phyloP scores from a whole-genome alignment of 2,113 vertebrate species.

The Oryzias melastigma region DNA sequence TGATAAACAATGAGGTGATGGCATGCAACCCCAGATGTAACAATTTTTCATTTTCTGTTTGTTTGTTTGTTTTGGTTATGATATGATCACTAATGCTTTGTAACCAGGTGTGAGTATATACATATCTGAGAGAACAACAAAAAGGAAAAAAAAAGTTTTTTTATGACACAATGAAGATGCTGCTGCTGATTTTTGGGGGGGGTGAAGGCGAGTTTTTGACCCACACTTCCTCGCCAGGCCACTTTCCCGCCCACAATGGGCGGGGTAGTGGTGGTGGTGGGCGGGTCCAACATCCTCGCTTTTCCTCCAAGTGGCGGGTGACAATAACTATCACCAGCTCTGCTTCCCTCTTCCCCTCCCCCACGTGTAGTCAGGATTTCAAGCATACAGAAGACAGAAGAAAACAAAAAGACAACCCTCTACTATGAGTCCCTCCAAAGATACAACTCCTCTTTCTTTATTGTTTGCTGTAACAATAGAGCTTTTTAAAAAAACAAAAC shows the following conservation, averaged over 20 bases:
- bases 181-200: conserved; percentile 60
- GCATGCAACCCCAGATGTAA: conserved; percentile 83
- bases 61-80: conserved; percentile 70
- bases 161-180: conserved; percentile 64
- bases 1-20: conserved; percentile 79
- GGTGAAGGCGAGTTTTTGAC: conserved; percentile 48
- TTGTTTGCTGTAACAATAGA: conserved; percentile 80
- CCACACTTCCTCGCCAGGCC: conserved; percentile 41
- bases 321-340: conserved; percentile 75
- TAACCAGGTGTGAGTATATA: conserved; percentile 79
- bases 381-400: conserved; percentile 65
- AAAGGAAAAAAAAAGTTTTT: conserved; percentile 30
- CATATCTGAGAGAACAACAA: conserved; percentile 62
- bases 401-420: conserved; percentile 58
- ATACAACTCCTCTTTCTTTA: conserved; percentile 72
- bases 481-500: conserved; percentile 56
- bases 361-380: conserved; percentile 68
- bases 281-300: conserved; percentile 67
- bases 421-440: conserved; percentile 80
- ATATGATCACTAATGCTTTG: conserved; percentile 76
- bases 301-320: conserved; percentile 72
- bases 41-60: conserved; percentile 57
- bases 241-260: conserved; percentile 44
- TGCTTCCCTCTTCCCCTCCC: conserved; percentile 67
- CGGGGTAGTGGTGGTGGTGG: conserved; percentile 50